Base-by-base conservation (phyloP, 1,140 invertebrate genomes). In the Trichomalopsis sarcophagae region DNA sequence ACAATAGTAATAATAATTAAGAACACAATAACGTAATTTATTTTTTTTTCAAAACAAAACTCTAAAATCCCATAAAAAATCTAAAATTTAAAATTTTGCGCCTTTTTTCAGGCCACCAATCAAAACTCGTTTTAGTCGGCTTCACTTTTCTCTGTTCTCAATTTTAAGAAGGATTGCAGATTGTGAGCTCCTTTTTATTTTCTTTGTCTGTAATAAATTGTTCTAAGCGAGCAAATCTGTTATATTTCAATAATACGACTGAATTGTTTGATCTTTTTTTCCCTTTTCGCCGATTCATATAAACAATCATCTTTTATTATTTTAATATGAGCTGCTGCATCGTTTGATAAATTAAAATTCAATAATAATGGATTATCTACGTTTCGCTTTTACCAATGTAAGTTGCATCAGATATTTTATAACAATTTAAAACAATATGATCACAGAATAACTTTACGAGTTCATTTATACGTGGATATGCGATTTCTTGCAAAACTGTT, bases 221-320 rank as follows among this genome's bases (percentile, higher is more conserved):
- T 27, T 74, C 6, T 21, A 74, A 27, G 23, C 30, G 5, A 4
- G 36, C 36, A 74, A 36, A 74, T 33, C 7, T 36, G 5, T 17
- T 3, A 74, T 74, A 14, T 36, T 74, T 74, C 17, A 74, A 74
- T 74, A 36, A 17, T 33, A 40, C 30, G n/a, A 74, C 40, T 3
- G 27, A 74, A 74, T 74, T 40, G 40, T 40, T 36, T 33, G 73
- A 74, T 7, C 73, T 74, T 36, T 17, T 74, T 74, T 74, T 10
- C 2, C 13, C 9, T 40, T 36, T 27, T 10, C 40, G 6, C 0
- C 9, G 73, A 36, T 33, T 74, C 30, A 36, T 74, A 74, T 14
- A 74, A 33, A 74, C 73, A 74, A 40, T 21, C 36, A 74, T 74
- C 30, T 74, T 74, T 74, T 36, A 74, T 21, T 17, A 36, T 74